Base-by-base conservation (phyloP, 2,797 vertebrate genomes). In the Acanthiza pusilla region DNA sequence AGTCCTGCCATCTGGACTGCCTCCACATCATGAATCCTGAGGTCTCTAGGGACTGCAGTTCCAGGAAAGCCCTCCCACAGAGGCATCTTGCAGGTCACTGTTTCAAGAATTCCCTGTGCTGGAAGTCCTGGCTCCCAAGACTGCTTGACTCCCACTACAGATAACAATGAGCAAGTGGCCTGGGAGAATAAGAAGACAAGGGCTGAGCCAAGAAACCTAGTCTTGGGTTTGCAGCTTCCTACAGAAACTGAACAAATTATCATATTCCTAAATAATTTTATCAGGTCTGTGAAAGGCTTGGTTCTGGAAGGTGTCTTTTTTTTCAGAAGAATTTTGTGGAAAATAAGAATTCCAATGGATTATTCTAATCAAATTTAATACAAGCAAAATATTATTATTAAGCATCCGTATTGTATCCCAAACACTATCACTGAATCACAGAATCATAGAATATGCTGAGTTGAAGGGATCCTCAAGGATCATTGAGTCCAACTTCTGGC, bases 21-120 rank as follows among this genome's bases (percentile, higher is more conserved):
- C 48, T 96, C 92, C 96, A 94, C 83, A 58, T 81, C 62, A 76
- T 86, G 88, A 95, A 95, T 93, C 80, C 93, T 61, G 71, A 95
- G 90, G 71, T 66, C 66, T 84, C 42, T 11, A 73, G 55, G 25
- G 83, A 70, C 48, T 57, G 16, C 48, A 82, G 55, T 88, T 92
- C 85, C 85, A 92, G 85, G 73, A 83, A 83, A 94, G 21, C 60
- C 29, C 74, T 93, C 67, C 48, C 88, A 89, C 48, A 58, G 48
- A 82, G 71, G 42, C 34, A 2, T 67, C 90, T 84, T 63, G 67
- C 34, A 82, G 74, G 86, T 87, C 74, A 76, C 51, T 76, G 58
- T 87, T 82, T 91, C 60, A 79, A 90, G 83, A 94, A 88, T 72
- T 93, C 62, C 79, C 66, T 62, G n/a, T 18, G 23, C 60, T 88